Conservation (phyloP, 2,888 invertebrate genomes). For the Xanthorhoe spadicearia region DNA sequence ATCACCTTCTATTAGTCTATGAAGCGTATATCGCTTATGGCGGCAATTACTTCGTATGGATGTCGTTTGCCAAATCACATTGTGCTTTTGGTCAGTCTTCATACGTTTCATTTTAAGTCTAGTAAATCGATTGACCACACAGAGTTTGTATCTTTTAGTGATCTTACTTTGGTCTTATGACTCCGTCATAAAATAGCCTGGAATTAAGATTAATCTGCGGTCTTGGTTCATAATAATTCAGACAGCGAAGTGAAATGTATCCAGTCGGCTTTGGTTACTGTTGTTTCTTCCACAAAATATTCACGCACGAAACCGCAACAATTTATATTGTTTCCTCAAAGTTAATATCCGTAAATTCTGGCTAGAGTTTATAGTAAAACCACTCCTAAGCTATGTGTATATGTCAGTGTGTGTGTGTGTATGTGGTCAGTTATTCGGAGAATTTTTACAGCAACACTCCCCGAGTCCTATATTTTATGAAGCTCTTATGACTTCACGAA, state of each 20-base stretch:
- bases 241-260: not conserved
- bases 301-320: slow-evolving; percentile 27
- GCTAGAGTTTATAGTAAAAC: slow-evolving; percentile 34
- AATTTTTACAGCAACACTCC: slow-evolving; percentile 36
- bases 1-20: not conserved
- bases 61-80: not conserved
- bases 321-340: slow-evolving; percentile 37
- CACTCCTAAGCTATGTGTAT: slow-evolving; percentile 30
- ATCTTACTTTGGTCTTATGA: not conserved
- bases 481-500: slow-evolving; percentile 29
- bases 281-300: slow-evolving; percentile 18
- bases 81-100: not conserved
- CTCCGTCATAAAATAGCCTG: not conserved
- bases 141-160: not conserved
- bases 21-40: not conserved
- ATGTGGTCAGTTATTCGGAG: slow-evolving; percentile 37
- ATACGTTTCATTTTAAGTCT: not conserved
- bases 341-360: slow-evolving; percentile 19
- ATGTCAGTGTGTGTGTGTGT: too few species aligned
- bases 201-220: not conserved
- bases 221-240: not conserved
- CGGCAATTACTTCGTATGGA: not conserved
- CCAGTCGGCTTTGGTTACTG: not conserved
- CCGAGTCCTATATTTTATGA: slow-evolving; percentile 40
- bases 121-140: not conserved